phyloP scores from a whole-genome alignment of 2,797 vertebrate species.

The Pitangus sulphuratus region DNA sequence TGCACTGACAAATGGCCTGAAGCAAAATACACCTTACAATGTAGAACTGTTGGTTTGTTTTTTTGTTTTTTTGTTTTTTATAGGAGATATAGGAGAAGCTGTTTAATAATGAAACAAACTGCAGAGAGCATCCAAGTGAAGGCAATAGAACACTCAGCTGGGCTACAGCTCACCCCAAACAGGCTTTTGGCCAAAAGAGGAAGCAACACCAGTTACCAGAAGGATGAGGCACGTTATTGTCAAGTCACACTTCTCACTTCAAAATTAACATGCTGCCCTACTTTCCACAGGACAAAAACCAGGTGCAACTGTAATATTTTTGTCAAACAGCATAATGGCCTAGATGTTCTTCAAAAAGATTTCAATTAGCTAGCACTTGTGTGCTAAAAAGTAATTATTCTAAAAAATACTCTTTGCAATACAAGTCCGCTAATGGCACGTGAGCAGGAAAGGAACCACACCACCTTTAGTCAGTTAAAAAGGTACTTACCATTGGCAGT shows the following conservation, averaged over 20 bases:
- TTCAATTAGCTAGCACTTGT: background rate
- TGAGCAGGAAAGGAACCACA: background rate
- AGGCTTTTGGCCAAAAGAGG: conserved; percentile 4
- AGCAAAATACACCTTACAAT: background rate
- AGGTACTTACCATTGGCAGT: conserved; percentile 81
- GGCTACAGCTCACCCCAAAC: background rate
- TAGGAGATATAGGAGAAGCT: background rate
- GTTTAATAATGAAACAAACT: background rate
- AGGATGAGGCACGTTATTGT: background rate
- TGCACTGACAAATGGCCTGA: background rate
- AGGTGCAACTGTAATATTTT: background rate
- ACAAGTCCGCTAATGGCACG: rapidly evolving
- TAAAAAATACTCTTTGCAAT: background rate
- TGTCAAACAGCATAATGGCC: background rate
- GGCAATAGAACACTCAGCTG: background rate
- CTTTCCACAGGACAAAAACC: background rate
- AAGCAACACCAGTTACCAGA: conserved; percentile 1
- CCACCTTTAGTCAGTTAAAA: background rate
- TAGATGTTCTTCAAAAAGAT: background rate
- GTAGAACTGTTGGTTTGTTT: too few relatives aligned
- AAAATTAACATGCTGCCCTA: background rate
- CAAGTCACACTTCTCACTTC: background rate
- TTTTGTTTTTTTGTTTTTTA: background rate
- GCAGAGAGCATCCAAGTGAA: background rate
- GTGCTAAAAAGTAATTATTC: background rate